Conservation (phyloP, 2,888 invertebrate genomes). For the Tricholauxania praeusta region DNA sequence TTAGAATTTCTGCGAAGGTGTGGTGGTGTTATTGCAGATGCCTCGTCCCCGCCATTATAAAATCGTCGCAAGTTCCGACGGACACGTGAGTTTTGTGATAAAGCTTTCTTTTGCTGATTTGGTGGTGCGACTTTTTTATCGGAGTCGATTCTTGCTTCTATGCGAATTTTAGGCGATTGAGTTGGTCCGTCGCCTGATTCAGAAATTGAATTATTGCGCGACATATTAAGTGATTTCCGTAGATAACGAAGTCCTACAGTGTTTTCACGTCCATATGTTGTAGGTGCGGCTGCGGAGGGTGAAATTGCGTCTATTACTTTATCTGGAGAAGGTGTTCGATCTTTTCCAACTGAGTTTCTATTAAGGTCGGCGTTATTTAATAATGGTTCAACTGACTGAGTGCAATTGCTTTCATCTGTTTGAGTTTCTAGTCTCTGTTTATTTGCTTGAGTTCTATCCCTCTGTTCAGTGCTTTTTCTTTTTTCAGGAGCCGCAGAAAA, state of each 20-base stretch:
- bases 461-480: not conserved
- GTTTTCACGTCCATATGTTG: slow-evolving; percentile 56
- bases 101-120: slow-evolving; percentile 18
- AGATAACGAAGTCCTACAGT: slow-evolving; percentile 52
- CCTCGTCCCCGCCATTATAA: slow-evolving; percentile 8
- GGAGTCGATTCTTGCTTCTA: slow-evolving; percentile 54
- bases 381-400: too few relatives aligned
- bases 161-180: slow-evolving; percentile 53
- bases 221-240: slow-evolving; percentile 54
- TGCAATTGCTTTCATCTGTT: not conserved
- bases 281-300: slow-evolving; percentile 47
- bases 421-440: too few relatives aligned
- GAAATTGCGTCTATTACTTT: slow-evolving; percentile 34
- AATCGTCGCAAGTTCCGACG: slow-evolving; percentile 42
- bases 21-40: not conserved
- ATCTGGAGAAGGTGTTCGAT: slow-evolving; percentile 20
- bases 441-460: too few relatives aligned
- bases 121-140: slow-evolving; percentile 46
- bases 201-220: slow-evolving; percentile 45
- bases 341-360: not conserved
- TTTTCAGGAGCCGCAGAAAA: slow-evolving; percentile 1
- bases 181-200: slow-evolving; percentile 44
- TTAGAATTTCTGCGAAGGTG: slow-evolving; percentile 40
- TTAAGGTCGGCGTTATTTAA: too few relatives aligned
- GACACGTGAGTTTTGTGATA: slow-evolving; percentile 27